A percentile compares a stretch with the other conserved stretches of the same genome.
Conservation (phyloP, 30 jellyfish, hydroid and myxozoan genomes). For the Sanderia malayensis region DNA sequence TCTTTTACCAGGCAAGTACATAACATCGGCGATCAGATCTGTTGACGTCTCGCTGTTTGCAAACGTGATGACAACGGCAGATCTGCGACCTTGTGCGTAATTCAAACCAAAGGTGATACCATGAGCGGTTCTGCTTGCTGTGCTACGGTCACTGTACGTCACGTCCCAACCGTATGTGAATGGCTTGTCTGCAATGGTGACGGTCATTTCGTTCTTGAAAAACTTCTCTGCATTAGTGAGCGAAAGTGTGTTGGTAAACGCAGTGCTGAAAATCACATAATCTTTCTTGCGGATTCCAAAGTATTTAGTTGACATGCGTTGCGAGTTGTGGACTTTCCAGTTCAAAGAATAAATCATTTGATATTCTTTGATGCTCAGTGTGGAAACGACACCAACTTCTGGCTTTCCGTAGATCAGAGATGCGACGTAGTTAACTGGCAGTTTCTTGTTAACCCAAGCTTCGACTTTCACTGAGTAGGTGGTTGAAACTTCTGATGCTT, state of each 20-base stretch:
- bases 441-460: slow-evolving; percentile 67
- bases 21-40: slow-evolving; percentile 48
- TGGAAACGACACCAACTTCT: slow-evolving; percentile 22
- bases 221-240: slow-evolving; percentile 44
- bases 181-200: slow-evolving; percentile 48
- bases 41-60: slow-evolving; percentile 62
- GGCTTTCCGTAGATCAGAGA: slow-evolving; percentile 47
- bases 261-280: slow-evolving; percentile 53
- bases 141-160: slow-evolving; percentile 47
- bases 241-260: slow-evolving; percentile 37
- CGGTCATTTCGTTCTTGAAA: slow-evolving; percentile 47
- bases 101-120: slow-evolving; percentile 69
- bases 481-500: slow-evolving; percentile 34
- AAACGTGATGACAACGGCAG: slow-evolving; percentile 61
- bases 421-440: slow-evolving; percentile 54
- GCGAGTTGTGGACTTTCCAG: slow-evolving; percentile 33
- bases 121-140: slow-evolving; percentile 53
- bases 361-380: slow-evolving; percentile 39
- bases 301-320: slow-evolving; percentile 26
- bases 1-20: slow-evolving; percentile 67
- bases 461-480: slow-evolving; percentile 46
- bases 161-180: slow-evolving; percentile 95
- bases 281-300: slow-evolving; percentile 35
- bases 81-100: slow-evolving; percentile 68
- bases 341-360: slow-evolving; percentile 30